A percentile compares a stretch with the other conserved stretches of the same genome.
phyloP scores from a whole-genome alignment of 2,113 vertebrate genomes.

The Phoxinus phoxinus region DNA sequence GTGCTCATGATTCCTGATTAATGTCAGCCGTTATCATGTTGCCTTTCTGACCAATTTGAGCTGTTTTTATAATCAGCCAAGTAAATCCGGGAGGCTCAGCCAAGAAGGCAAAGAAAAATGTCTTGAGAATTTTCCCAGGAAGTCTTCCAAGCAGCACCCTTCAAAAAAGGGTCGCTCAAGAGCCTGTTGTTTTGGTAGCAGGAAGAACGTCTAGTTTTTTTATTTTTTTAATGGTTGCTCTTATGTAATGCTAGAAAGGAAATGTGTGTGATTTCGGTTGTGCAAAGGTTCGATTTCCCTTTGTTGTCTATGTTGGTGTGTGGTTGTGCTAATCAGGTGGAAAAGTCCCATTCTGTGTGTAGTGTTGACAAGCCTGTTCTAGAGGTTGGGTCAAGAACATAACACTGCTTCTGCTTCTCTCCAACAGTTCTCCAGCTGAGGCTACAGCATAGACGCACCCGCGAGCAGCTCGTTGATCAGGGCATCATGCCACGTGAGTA shows the following conservation, averaged over 20 bases:
- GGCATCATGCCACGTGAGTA: conserved; percentile 99
- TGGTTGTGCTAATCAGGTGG: conserved; percentile 18
- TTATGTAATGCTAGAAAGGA: conserved; percentile 40
- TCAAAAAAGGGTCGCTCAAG: conserved; percentile 5
- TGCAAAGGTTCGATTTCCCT: not conserved
- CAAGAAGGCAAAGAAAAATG: conserved; percentile 12
- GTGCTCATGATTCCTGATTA: conserved; percentile 13
- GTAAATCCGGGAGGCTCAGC: conserved; percentile 28
- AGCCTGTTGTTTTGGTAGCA: conserved; percentile 12
- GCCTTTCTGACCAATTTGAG: conserved; percentile 22
- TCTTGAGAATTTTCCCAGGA: conserved; percentile 32
- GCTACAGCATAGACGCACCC: conserved; percentile 92
- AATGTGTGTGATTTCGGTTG: conserved; percentile 36
- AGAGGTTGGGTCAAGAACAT: conserved; percentile 4
- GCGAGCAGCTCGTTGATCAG: conserved; percentile 97
- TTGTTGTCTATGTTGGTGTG: conserved; percentile 4
- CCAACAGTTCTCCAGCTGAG: conserved; percentile 91
- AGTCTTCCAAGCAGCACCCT: not conserved
- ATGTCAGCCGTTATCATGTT: conserved; percentile 11
- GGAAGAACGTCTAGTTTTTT: not conserved
- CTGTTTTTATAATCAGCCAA: conserved; percentile 38
- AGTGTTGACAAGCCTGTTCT: not conserved
- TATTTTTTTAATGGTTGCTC: conserved; percentile 4
- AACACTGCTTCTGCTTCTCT: conserved; percentile 34
- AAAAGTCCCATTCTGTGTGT: not conserved